Evolutionary conservation across 2,888 invertebrate genomes (phyloP).

Genomic region (Netelia virgata): DNA sequence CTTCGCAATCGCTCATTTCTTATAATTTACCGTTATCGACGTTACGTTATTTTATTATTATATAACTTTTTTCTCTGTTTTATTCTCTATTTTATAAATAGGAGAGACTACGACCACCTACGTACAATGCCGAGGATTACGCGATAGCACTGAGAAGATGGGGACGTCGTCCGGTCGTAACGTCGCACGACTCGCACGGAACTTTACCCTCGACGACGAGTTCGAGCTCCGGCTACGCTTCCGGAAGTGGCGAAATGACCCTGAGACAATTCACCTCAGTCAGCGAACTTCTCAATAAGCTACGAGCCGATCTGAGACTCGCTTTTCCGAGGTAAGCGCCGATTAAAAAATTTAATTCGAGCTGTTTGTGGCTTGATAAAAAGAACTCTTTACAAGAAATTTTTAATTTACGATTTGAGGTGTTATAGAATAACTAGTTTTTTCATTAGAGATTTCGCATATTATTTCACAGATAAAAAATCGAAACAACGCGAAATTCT

Average conservation of each 20-base stretch:
- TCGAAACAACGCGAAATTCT: no score
- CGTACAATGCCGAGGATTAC: conserved; percentile 96
- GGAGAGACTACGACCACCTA: conserved; percentile 94
- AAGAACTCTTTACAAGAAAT: no score
- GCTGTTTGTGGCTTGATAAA: no score
- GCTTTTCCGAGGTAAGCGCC: conserved; percentile 93
- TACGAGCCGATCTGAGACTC: conserved; percentile 93
- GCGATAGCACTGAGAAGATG: conserved; percentile 92
- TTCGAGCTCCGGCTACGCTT: conserved; percentile 85
- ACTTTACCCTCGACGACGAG: conserved; percentile 83
- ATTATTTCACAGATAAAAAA: no score
- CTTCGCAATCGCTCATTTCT: conserved; percentile 43
- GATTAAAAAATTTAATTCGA: background rate
- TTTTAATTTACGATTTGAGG: no score
- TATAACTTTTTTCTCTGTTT: background rate
- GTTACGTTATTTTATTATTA: background rate
- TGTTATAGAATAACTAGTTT: no score
- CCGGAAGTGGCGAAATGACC: conserved; percentile 92
- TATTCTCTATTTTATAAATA: conserved; percentile 78
- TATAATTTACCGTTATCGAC: background rate
- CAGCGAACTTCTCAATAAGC: conserved; percentile 94
- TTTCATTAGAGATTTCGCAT: no score
- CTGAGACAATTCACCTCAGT: conserved; percentile 94
- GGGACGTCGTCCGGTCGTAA: conserved; percentile 88
- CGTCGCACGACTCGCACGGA: conserved; percentile 81